Evolutionary conservation across 1,140 invertebrate genomes (phyloP), one percentile per base, ranked within the genome.

Genomic region (Lepidotrigona ventralis): DNA sequence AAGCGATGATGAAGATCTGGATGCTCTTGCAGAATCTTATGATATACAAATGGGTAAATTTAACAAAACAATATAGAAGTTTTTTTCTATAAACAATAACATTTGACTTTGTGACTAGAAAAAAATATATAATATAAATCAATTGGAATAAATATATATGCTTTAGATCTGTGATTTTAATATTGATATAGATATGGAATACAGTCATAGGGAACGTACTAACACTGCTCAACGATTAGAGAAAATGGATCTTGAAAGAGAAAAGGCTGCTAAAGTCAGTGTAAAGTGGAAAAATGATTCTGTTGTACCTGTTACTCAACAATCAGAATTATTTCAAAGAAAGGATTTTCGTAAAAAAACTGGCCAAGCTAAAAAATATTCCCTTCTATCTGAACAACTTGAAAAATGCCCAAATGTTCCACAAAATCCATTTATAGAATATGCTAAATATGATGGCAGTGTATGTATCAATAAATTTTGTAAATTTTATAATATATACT

Each of bases 221-320:
- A 98, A 99, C 91, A 99, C 98, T 64, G 97, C 98, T 46, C 97
- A 98, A 88, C 95, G 98, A 90, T 92, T 99, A 69, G 98, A 99
- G 89, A 98, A 98, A 93, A 95, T 99, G 94, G 97, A 98, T 89
- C 96, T 96, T 90, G 97, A 98, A 81, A 96, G 97, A 89, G 97
- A 97, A 91, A 96, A 96, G 91, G 96, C 96, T 84, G 95, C 96
- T n/a, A 97, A 96, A 94, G 96, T 96, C 5, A 97, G 96, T 84
- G 94, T 98, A 54, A 97, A 97, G 93, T 97, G 97, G 96, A 96
- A 97, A 87, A 93, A 95, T 58, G 94, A 95, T 88, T 91, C 94
- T n/a, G 88, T 88, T 73, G 88, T 96, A 79, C 93, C 94, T 88
- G 93, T 94, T 66, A 95, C 96, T 81, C 96, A 98, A 83, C 95